Evolutionary conservation across 1,140 invertebrate genomes (phyloP).

Genomic region (Marisa cornuarietis): DNA sequence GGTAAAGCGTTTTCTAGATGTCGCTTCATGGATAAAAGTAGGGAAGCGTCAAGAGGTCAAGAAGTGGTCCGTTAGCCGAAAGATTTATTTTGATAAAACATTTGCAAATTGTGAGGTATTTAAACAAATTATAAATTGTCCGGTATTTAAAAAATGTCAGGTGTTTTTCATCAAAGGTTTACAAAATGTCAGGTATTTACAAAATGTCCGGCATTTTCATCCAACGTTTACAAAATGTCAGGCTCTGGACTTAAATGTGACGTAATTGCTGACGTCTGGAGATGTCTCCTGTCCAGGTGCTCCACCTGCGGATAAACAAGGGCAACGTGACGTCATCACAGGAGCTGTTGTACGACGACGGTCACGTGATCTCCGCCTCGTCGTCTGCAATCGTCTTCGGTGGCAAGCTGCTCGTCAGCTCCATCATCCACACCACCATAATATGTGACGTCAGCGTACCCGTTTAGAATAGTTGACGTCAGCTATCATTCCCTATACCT

Average conservation of each 20-base stretch:
- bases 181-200: not conserved
- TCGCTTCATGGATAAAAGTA: too few relatives aligned
- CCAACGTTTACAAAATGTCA: not conserved
- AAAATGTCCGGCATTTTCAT: not conserved
- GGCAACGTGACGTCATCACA: conserved; percentile 27
- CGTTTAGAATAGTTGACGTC: conserved; percentile 6
- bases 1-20: conserved; percentile 2
- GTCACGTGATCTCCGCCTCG: conserved; percentile 32
- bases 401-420: conserved; percentile 30
- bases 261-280: not conserved
- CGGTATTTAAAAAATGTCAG: not conserved
- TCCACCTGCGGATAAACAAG: conserved; percentile 26
- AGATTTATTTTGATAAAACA: not conserved
- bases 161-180: not conserved
- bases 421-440: conserved; percentile 29
- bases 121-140: too few relatives aligned
- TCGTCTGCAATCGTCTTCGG: conserved; percentile 30
- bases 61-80: too few relatives aligned
- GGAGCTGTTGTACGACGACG: conserved; percentile 35
- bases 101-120: too few relatives aligned
- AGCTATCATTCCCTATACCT: not conserved
- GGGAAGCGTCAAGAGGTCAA: too few relatives aligned
- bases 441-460: conserved; percentile 36
- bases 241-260: not conserved
- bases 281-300: conserved; percentile 18